Evolutionary conservation across 1,140 invertebrate genomes (phyloP).

Genomic region (Euschistus heros): DNA sequence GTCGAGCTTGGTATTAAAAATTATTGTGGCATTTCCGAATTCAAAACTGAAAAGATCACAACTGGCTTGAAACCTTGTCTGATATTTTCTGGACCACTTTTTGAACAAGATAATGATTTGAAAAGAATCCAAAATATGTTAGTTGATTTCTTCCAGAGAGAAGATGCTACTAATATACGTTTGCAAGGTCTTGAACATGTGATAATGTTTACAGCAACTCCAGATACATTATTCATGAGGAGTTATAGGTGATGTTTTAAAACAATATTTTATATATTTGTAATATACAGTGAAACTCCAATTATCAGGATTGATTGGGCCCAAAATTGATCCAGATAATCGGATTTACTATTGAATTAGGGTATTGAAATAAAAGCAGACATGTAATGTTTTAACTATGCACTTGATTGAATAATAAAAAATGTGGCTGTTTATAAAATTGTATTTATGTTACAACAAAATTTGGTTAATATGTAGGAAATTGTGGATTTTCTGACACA

Average conservation of each 20-base stretch:
- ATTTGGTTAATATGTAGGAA: background rate
- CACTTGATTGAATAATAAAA: too few relatives aligned
- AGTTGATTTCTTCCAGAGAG: conserved; percentile 86
- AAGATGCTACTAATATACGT: conserved; percentile 62
- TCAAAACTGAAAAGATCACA: conserved; percentile 67
- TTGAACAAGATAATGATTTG: conserved; percentile 70
- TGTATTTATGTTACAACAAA: too few relatives aligned
- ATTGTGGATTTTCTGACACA: too few relatives aligned
- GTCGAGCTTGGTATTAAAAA: conserved; percentile 85
- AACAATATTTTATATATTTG: too few relatives aligned
- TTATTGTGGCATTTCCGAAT: conserved; percentile 65
- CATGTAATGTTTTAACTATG: too few relatives aligned
- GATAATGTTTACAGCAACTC: conserved; percentile 72
- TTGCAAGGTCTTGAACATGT: conserved; percentile 89
- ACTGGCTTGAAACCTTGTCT: conserved; percentile 83
- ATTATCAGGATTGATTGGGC: too few relatives aligned
- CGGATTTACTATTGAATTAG: too few relatives aligned
- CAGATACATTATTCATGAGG: conserved; percentile 69
- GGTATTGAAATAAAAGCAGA: too few relatives aligned
- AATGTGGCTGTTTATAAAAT: too few relatives aligned
- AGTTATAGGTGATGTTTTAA: conserved; percentile 58
- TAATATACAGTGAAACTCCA: too few relatives aligned
- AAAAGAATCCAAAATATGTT: conserved; percentile 79
- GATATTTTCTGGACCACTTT: conserved; percentile 85
- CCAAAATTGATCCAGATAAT: too few relatives aligned